Conservation (phyloP, 2,888 invertebrate genomes). For the Hermaeophaga mercurialis region DNA sequence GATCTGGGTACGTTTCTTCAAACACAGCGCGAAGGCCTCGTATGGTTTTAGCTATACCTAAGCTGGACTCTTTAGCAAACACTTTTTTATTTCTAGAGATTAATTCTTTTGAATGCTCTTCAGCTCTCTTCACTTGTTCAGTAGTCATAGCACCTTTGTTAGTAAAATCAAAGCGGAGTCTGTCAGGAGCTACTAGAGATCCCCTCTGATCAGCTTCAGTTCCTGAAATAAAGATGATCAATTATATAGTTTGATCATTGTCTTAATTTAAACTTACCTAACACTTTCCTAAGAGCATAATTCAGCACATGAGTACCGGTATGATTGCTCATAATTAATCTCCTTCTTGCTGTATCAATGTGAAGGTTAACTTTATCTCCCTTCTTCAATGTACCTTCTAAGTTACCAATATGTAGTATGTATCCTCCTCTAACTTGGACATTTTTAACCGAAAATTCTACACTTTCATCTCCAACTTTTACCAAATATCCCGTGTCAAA, state of each 20-base stretch:
- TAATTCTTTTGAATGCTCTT: constrained; percentile 78
- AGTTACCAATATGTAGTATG: constrained; percentile 88
- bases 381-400: constrained; percentile 81
- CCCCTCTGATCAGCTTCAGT: constrained; percentile 94
- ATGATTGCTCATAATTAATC: constrained; percentile 98
- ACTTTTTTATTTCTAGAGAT: constrained; percentile 62
- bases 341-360: constrained; percentile 83
- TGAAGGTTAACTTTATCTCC: constrained; percentile 84
- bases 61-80: constrained; percentile 83
- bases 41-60: constrained; percentile 86
- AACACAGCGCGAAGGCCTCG: constrained; percentile 96
- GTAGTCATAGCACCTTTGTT: constrained; percentile 90
- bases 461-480: constrained; percentile 80
- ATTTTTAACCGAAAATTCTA: constrained; percentile 90
- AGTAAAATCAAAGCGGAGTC: constrained; percentile 96
- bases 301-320: constrained; percentile 97
- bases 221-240: constrained; percentile 55
- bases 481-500: constrained; percentile 93
- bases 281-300: constrained; percentile 87
- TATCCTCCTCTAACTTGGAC: constrained; percentile 96
- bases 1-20: constrained; percentile 98
- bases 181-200: constrained; percentile 96
- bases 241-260: too few relatives aligned
- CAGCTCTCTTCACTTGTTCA: constrained; percentile 85
- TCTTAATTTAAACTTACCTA: constrained; percentile 52